These are phyloP conservation scores for Euplexia lucipara DNA, from an alignment of 2,888 invertebrate genomes.

Conservation along the genomic window DNA sequence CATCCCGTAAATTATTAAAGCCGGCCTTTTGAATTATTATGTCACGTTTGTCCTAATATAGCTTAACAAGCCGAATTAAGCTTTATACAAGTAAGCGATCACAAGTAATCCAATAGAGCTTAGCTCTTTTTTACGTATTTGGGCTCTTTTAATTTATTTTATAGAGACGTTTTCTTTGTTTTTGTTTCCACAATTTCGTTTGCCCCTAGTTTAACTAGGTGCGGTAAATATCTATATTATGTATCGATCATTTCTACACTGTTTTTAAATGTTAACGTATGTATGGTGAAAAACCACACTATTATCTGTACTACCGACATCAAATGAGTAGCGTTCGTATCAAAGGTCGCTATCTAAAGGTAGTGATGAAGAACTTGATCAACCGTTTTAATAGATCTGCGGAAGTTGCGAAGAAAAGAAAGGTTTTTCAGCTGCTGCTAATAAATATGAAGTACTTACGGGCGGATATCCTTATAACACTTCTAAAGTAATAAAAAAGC, in stretches of 20 bases:
- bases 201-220: constrained; percentile 2
- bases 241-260: constrained; percentile 2
- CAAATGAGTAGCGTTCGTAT: too few species aligned
- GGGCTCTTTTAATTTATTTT: too few species aligned
- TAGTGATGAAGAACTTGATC: neutral
- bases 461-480: constrained; percentile 37
- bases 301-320: neutral
- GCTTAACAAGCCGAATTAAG: too few species aligned
- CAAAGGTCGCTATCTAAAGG: neutral
- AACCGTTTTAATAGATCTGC: constrained; percentile 2
- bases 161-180: neutral
- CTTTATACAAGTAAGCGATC: too few species aligned
- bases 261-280: neutral
- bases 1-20: too few species aligned
- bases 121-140: too few species aligned
- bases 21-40: too few species aligned
- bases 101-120: too few species aligned
- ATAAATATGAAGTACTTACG: constrained; percentile 15
- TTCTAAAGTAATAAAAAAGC: constrained; percentile 22
- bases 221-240: constrained; percentile 17
- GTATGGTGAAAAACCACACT: neutral
- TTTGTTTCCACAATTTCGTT: neutral
- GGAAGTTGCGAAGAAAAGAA: constrained; percentile 5
- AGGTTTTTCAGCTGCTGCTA: neutral
- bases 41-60: too few species aligned